Base-by-base conservation (phyloP, 1,140 invertebrate species). In the Ditylenchus dipsaci region DNA sequence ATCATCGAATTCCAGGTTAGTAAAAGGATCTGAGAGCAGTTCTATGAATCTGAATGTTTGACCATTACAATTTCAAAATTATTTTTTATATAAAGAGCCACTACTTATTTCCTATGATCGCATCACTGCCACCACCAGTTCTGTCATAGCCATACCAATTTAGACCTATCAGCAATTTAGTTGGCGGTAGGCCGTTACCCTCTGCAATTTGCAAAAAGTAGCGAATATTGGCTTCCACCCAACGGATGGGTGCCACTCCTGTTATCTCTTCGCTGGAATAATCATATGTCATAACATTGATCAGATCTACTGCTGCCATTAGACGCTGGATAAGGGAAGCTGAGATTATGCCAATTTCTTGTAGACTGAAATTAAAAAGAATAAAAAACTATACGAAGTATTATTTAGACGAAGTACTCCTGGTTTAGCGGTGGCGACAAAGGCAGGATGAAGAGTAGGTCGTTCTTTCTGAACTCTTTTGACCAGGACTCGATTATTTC, bases 231-330 rank as follows among this genome's bases (percentile, higher is more conserved):
- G 68, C 68, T 62, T 70, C 60, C n/a, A 70, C 68, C 68, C 68
- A 70, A 15, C 27, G 29, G 29, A 56, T 29, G 8, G 68, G 68
- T 5, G 68, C 68, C 38, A 70, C 68, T 15, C 68, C 68, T 17
- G 68, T 21, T 27, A 65, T 65, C 38, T 65, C 11, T 61, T 71
- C 27, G 38, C 43, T 65, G 7, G n/a, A 63, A 49, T 64, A 78
- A 43, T 78, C 77, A 59, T 79, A 79, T 0, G 78, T 79, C 77
- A 79, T 79, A 0, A 79, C 1, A 62, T 75, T 77, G 5, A 76
- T 23, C 29, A 74, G 77, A 42, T 76, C 74, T 21, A 76, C 63
- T 23, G 17, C 49, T 43, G 27, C 27, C 17, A 68, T 47, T 23
- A 75, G 26, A 11, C 65, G 73, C 1, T 17, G 11, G 11, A 72